Conservation (phyloP, 2,888 invertebrate species). For the Fissipunctia ypsillon region DNA sequence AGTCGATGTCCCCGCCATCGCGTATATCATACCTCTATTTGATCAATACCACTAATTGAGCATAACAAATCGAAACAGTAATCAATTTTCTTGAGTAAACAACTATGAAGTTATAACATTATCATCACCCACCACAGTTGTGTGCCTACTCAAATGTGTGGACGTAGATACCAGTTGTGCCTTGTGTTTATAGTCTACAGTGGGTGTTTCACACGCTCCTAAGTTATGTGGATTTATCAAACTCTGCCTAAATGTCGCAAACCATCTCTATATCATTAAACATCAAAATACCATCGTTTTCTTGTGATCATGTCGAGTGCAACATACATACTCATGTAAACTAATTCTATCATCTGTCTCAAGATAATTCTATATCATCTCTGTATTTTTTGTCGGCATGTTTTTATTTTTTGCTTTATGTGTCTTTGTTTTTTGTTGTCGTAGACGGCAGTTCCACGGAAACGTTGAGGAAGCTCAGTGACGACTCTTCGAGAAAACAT, state of each 20-base stretch:
- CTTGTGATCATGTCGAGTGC: constrained; percentile 62
- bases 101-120: constrained; percentile 70
- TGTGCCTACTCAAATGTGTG: constrained; percentile 78
- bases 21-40: constrained; percentile 13
- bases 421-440: constrained; percentile 88
- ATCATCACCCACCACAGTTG: constrained; percentile 74
- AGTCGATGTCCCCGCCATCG: too few species aligned
- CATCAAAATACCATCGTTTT: constrained; percentile 64
- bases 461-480: constrained; percentile 87
- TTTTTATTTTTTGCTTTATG: constrained; percentile 86
- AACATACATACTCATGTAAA: constrained; percentile 66
- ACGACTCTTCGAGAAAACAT: constrained; percentile 90
- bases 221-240: constrained; percentile 71
- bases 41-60: constrained; percentile 47
- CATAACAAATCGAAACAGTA: constrained; percentile 58
- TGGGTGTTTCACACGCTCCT: constrained; percentile 75
- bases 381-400: constrained; percentile 82
- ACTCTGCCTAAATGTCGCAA: constrained; percentile 76
- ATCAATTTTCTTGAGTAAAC: constrained; percentile 68
- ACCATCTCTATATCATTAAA: constrained; percentile 67
- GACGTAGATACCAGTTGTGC: constrained; percentile 73
- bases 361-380: constrained; percentile 67
- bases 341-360: constrained; percentile 68
- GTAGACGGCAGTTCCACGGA: constrained; percentile 89
- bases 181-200: constrained; percentile 69